Evolutionary conservation across 2,888 invertebrate species (phyloP).

Genomic region (Pandemis corylana): DNA sequence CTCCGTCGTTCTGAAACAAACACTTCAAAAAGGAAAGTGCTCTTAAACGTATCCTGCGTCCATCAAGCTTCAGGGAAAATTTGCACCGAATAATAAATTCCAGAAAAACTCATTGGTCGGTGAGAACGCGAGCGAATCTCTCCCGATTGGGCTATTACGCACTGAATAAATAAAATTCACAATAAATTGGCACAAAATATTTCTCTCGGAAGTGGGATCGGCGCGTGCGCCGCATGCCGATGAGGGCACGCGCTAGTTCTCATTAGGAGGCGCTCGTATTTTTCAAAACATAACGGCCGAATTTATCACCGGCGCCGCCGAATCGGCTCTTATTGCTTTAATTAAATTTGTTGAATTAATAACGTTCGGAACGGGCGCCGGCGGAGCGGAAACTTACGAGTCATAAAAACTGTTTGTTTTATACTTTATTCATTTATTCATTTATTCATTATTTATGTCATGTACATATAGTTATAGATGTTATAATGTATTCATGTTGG

Average conservation of each 20-base stretch:
- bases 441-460: too few relatives aligned
- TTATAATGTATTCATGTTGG: too few relatives aligned
- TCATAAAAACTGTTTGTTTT: slow-evolving; percentile 20
- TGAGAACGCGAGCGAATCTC: slow-evolving; percentile 24
- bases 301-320: slow-evolving; percentile 52
- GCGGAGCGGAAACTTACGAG: slow-evolving; percentile 19
- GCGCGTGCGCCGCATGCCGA: slow-evolving; percentile 50
- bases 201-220: slow-evolving; percentile 51
- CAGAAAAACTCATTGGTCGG: slow-evolving; percentile 28
- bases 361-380: slow-evolving; percentile 31
- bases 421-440: too few relatives aligned
- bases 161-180: slow-evolving; percentile 40
- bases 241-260: slow-evolving; percentile 46
- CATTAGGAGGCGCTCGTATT: slow-evolving; percentile 45
- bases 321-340: slow-evolving; percentile 50
- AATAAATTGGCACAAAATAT: slow-evolving; percentile 46
- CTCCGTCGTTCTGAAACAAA: slow-evolving; percentile 28
- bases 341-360: slow-evolving; percentile 45
- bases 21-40: slow-evolving; percentile 25
- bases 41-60: slow-evolving; percentile 10
- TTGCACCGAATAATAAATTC: slow-evolving; percentile 26
- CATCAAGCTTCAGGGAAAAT: slow-evolving; percentile 15
- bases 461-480: too few relatives aligned
- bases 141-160: slow-evolving; percentile 41
- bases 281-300: slow-evolving; percentile 53